A percentile compares a stretch with the other conserved stretches of the same genome.
Evolutionary conservation across 1,140 invertebrate genomes (phyloP).

Genomic region (Harlomillsia oculata): DNA sequence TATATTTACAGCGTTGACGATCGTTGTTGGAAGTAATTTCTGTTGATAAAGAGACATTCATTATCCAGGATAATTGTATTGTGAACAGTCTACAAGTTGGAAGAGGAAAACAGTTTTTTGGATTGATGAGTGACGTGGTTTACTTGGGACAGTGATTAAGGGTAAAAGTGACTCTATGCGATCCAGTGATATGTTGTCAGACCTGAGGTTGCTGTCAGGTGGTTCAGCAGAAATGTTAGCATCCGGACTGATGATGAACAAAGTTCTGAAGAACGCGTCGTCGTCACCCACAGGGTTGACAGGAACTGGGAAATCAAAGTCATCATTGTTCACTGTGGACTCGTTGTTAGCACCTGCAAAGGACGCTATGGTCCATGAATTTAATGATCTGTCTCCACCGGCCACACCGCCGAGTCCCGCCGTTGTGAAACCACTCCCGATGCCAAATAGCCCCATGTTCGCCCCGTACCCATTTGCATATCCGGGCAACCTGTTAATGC

Average conservation of each 20-base stretch:
- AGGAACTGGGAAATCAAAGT: slow-evolving; percentile 19
- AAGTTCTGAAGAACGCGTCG: background rate
- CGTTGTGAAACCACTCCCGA: slow-evolving; percentile 25
- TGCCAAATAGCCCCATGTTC: slow-evolving; percentile 33
- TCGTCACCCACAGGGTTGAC: background rate
- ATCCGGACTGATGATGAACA: background rate
- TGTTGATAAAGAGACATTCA: no score
- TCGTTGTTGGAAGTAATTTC: no score
- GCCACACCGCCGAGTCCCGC: slow-evolving; percentile 34
- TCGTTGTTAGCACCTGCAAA: slow-evolving; percentile 27
- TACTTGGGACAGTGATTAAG: no score
- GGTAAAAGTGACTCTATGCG: no score
- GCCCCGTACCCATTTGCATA: slow-evolving; percentile 29
- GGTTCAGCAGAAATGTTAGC: slow-evolving; percentile 11
- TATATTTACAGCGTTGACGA: no score
- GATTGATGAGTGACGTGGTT: background rate
- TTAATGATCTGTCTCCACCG: slow-evolving; percentile 33
- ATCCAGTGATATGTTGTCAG: slow-evolving; percentile 32
- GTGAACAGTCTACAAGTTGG: no score
- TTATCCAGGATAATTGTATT: no score
- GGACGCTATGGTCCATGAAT: slow-evolving; percentile 20
- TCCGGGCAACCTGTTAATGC: slow-evolving; percentile 33
- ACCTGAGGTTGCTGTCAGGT: slow-evolving; percentile 21
- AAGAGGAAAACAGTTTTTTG: background rate
- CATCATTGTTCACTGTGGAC: slow-evolving; percentile 33